Percentiles rank a stretch among this genome's conserved stretches.
phyloP scores from a whole-genome alignment of 2,113 vertebrate genomes.

The Lucifuga dentata region DNA sequence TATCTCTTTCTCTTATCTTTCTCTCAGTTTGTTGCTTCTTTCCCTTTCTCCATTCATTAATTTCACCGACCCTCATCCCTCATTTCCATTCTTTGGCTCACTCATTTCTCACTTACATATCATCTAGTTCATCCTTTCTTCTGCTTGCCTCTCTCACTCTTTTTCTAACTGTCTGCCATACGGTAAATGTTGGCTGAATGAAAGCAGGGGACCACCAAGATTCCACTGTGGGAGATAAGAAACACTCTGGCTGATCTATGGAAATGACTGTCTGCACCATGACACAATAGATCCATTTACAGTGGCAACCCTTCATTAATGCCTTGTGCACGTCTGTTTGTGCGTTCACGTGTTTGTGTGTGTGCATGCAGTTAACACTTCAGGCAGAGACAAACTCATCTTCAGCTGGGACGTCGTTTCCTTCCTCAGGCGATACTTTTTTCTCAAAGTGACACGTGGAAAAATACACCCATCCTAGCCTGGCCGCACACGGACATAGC shows the following conservation, averaged over 20 bases:
- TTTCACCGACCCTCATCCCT: slow-evolving; percentile 10
- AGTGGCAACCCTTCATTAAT: slow-evolving; percentile 70
- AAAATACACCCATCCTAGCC: slow-evolving; percentile 56
- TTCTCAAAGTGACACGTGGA: slow-evolving; percentile 62
- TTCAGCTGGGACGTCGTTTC: slow-evolving; percentile 42
- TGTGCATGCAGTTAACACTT: slow-evolving; percentile 50
- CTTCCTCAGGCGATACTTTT: slow-evolving; percentile 64
- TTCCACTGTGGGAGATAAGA: slow-evolving; percentile 26
- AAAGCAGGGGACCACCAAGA: slow-evolving; percentile 48
- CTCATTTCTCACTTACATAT: slow-evolving; percentile 33
- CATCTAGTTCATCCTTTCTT: neutral
- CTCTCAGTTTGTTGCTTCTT: slow-evolving; percentile 11
- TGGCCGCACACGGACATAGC: slow-evolving; percentile 31
- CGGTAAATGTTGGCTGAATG: slow-evolving; percentile 20
- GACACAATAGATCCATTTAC: slow-evolving; percentile 57
- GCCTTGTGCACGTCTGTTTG: slow-evolving; percentile 31
- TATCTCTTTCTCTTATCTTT: slow-evolving; percentile 43
- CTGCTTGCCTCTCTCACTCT: neutral
- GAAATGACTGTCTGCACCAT: slow-evolving; percentile 54
- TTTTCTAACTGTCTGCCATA: slow-evolving; percentile 3
- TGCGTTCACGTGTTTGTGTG: slow-evolving; percentile 19
- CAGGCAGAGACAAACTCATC: slow-evolving; percentile 66
- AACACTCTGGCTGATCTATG: slow-evolving; percentile 52
- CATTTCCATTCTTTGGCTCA: slow-evolving; percentile 3
- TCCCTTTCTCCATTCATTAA: slow-evolving; percentile 35